Base-by-base conservation (phyloP, 2,888 invertebrate genomes). In the Andrena minutula region DNA sequence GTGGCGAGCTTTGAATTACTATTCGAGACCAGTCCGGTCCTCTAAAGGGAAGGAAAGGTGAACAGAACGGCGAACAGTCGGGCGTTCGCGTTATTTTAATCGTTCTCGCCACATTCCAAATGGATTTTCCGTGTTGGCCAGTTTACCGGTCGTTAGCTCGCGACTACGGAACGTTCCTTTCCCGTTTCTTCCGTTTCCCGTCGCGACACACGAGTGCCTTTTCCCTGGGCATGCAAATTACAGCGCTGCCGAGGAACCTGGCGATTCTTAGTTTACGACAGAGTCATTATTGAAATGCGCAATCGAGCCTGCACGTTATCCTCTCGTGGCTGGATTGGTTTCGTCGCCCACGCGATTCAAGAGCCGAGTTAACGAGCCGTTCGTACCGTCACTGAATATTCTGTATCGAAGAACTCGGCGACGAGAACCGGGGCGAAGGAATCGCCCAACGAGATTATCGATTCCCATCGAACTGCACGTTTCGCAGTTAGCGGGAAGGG, bases 101-200 rank as follows among this genome's bases (percentile, higher is more conserved):
- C 76, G 61, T 49, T 56, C 16, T 0, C 30, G 12, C n/a, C 3
- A 26, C 35, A 20, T 20, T 65, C 16, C 35, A 23, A 65, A 65
- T 75, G 26, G 77, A 41, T 47, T 61, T 53, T 12, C 66, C 60
- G 32, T 47, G 77, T 65, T 23, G 10, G 1, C 3, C 20, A 70
- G 49, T 75, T 75, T 61, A 26, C 60, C 49, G 60, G 32, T 69
- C 49, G 60, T 75, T 75, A 69, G 26, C 49, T 49, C 26, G 20
- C 16, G 26, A 53, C 16, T 16, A 10, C 41, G 12, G 16, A 1
- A 1, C 41, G 41, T 5, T 16, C 4, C 41, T 41, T 41, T 12
- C 0, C 63, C 26, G n/a, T n/a, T 61, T 35, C 64, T 30, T 12
- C 12, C 32, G 23, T n/a, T 51, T n/a, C 26, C 6, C 32, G 32